Evolutionary conservation across 92 coral and sea anemone genomes (phyloP), one percentile per base, ranked within the genome.

Genomic region (Blastomussa wellsi): DNA sequence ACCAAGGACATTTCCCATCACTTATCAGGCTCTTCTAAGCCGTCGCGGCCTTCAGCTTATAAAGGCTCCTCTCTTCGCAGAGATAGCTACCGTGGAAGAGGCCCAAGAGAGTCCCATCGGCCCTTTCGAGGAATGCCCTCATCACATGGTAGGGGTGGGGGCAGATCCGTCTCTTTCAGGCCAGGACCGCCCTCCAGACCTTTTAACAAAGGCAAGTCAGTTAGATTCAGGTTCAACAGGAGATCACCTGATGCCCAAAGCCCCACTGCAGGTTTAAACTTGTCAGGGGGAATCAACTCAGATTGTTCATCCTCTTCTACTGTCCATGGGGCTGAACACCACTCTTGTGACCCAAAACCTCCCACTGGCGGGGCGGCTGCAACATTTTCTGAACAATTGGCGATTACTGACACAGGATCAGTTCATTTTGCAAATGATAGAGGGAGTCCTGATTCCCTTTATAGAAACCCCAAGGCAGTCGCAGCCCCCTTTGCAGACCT

Each of bases 61-160:
- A 44, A 44, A 44, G 49, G 49, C 49, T 44, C 49, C 49, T 14
- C 80, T 36, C 64, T 24, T 51, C 62, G 37, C 39, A 32, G 41
- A 77, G 67, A 15, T 35, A 77, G 75, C 48, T 20, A 71, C 14
- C 78, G 70, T 51, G 53, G 81, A 47, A 69, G 69, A 71, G 80
- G 72, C 28, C 39, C 52, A 2, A 71, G 68, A 82, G 67, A 44
- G 1, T 36, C 55, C 49, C 6, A 44, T 33, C 86, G 71, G 86
- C 86, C 86, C 86, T 82, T 82, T 82, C 80, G 80, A 26, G 39
- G 53, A 35, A 38, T 35, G 80, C 80, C 80, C 69, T 33, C 86
- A 32, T 82, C 62, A 22, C 80, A 6, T 8, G 28, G 37, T 7
- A 44, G 86, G 36, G 86, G 59, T 68, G 79, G 86, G 86, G 80